Evolutionary conservation across 1,140 invertebrate species (phyloP).

Genomic region (Asobara japonica): DNA sequence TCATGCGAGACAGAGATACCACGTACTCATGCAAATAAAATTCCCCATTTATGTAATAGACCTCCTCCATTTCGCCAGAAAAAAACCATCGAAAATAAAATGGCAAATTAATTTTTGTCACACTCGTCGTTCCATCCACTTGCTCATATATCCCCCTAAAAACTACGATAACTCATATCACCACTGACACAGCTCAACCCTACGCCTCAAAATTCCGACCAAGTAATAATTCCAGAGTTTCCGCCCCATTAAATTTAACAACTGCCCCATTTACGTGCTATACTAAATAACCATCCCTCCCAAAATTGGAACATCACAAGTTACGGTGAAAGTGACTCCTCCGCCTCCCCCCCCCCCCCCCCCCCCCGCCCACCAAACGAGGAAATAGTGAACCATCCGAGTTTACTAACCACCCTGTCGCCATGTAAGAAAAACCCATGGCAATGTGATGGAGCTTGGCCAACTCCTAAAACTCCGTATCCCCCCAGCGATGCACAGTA

Average conservation of each 20-base stretch:
- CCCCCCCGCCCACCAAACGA: no score
- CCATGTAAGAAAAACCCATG: conserved; percentile 22
- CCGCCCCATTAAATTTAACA: not conserved
- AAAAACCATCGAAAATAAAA: no score
- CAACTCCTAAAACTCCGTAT: not conserved
- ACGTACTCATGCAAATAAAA: no score
- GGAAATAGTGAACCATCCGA: not conserved
- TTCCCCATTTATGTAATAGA: no score
- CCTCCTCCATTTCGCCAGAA: no score
- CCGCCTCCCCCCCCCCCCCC: no score
- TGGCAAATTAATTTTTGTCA: no score
- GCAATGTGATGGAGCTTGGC: conserved; percentile 28
- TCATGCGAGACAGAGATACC: no score
- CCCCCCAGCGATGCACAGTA: not conserved
- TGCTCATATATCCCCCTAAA: no score
- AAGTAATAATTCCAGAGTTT: not conserved
- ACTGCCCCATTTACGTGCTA: not conserved
- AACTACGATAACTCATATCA: no score
- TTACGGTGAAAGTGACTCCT: not conserved
- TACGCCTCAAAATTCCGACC: not conserved
- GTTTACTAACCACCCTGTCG: not conserved
- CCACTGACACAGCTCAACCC: no score
- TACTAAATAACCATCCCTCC: not conserved
- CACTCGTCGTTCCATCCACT: no score
- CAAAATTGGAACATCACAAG: not conserved